phyloP scores from a whole-genome alignment of 2,113 vertebrate genomes.

The Apaloderma vittatum region DNA sequence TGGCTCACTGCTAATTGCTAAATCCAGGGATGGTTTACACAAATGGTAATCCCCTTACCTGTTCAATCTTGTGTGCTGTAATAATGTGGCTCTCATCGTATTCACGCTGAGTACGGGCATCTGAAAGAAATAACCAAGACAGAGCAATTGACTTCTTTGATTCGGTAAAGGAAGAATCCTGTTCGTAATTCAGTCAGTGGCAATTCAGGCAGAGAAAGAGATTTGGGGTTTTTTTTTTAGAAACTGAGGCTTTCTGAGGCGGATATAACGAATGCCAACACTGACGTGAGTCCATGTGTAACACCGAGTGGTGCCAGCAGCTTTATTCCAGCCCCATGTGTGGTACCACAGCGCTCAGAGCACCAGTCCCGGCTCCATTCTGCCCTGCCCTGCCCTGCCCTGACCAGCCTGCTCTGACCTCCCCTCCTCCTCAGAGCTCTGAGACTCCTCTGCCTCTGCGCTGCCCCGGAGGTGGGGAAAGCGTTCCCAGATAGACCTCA shows the following conservation, averaged over 20 bases:
- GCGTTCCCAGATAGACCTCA: background rate
- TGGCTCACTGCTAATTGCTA: background rate
- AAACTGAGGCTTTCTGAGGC: background rate
- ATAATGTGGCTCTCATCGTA: conserved; percentile 86
- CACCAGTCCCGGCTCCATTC: rapidly evolving
- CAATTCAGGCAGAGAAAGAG: background rate
- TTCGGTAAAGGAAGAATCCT: background rate
- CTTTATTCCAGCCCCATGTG: background rate
- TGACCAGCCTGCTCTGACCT: background rate
- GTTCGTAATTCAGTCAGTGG: background rate
- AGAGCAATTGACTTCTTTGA: background rate
- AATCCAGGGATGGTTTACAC: background rate
- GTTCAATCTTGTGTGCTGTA: conserved; percentile 82
- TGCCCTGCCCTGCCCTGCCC: background rate
- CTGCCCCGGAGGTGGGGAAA: background rate
- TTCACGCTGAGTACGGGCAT: conserved; percentile 83
- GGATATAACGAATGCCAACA: rapidly evolving
- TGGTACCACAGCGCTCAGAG: background rate
- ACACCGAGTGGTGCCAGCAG: background rate
- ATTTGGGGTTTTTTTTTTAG: background rate
- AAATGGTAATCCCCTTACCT: conserved; percentile 63
- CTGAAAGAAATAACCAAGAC: conserved; percentile 68
- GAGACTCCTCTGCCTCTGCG: background rate
- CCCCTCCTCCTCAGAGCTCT: background rate
- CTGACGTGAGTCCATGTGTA: background rate